Conservation (phyloP, 2,797 vertebrate species). For the Anas georgica region DNA sequence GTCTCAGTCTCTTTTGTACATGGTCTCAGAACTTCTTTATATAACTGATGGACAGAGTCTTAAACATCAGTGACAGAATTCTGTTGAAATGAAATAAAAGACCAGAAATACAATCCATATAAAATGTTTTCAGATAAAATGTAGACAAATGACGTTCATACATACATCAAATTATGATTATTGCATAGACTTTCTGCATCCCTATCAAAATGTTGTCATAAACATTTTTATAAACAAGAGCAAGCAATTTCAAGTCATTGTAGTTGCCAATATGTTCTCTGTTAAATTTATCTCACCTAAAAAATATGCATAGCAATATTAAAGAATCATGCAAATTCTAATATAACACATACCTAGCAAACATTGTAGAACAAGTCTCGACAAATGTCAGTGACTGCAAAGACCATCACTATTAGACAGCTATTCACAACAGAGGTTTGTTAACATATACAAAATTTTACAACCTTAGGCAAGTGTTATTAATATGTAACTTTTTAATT, state of each 20-base stretch:
- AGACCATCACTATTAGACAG: not conserved
- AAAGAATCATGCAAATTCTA: conserved; percentile 19
- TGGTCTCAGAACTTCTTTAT: not conserved
- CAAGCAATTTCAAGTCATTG: not conserved
- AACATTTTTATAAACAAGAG: not conserved
- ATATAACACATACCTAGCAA: not conserved
- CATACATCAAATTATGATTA: not conserved
- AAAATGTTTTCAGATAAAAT: not conserved
- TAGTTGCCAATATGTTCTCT: not conserved
- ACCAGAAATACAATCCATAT: not conserved
- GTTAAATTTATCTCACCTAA: not conserved
- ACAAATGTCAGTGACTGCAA: not conserved
- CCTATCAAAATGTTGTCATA: not conserved
- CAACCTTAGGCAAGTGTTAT: not conserved
- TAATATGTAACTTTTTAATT: not conserved
- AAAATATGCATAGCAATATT: not conserved
- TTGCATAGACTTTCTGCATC: not conserved
- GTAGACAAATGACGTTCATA: not conserved
- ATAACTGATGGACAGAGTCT: not conserved
- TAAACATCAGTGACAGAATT: not conserved
- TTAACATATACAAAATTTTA: conserved; percentile 37
- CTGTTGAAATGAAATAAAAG: not conserved
- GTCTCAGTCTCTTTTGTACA: not conserved
- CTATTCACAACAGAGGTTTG: not conserved
- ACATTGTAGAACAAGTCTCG: not conserved